phyloP scores from a whole-genome alignment of 2,797 vertebrate species.

The Onychomys arenicola region DNA sequence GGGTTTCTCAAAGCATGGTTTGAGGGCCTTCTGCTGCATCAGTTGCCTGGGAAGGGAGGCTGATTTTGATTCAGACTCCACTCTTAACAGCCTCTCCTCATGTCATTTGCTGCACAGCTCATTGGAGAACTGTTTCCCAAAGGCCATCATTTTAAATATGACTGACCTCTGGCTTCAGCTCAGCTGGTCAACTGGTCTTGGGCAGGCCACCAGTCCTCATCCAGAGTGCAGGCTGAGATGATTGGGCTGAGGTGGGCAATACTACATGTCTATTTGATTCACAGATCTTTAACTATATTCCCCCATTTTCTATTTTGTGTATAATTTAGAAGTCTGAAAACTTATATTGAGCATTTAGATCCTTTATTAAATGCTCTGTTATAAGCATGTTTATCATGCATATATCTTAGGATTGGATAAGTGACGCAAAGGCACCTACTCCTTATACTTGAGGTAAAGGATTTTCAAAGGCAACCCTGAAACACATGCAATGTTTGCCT shows the following conservation, averaged over 20 bases:
- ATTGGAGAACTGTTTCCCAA: neutral
- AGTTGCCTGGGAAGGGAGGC: neutral
- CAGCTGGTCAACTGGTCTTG: neutral
- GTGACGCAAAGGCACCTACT: neutral
- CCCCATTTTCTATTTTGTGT: neutral
- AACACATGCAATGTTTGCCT: conserved; percentile 25
- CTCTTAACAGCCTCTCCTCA: neutral
- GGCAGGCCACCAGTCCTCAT: neutral
- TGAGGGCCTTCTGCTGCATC: neutral
- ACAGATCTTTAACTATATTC: neutral
- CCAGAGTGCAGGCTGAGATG: neutral
- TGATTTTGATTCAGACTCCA: neutral
- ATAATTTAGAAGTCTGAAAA: neutral
- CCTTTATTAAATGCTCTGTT: neutral
- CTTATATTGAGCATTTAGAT: neutral
- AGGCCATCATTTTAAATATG: neutral
- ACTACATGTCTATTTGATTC: neutral
- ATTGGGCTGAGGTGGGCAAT: neutral
- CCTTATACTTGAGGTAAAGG: neutral
- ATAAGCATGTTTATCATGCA: neutral
- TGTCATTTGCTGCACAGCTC: neutral
- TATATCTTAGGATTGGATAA: neutral
- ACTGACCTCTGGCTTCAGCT: neutral
- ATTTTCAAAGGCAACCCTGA: conserved; percentile 50
- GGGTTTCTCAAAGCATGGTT: neutral